These are phyloP conservation scores for Xiphophorus couchianus DNA, from an alignment of 2,113 vertebrate genomes.

Conservation along the genomic window DNA sequence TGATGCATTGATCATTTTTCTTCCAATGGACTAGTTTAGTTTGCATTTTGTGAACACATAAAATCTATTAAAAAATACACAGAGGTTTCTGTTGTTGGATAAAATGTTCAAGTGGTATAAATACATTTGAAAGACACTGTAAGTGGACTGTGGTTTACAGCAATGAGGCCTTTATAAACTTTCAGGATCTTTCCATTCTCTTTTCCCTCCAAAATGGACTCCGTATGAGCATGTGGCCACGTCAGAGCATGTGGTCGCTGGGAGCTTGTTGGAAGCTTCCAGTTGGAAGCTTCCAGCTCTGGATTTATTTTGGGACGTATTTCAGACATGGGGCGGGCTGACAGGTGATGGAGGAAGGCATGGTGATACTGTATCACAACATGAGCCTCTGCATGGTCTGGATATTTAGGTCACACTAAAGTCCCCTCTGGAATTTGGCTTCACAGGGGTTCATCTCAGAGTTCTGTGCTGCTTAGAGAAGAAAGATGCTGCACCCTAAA, in stretches of 20 bases:
- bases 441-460: slow-evolving; percentile 20
- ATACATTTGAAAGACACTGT: not conserved
- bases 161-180: not conserved
- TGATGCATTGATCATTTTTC: not conserved
- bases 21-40: not conserved
- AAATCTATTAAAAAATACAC: not conserved
- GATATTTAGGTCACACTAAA: slow-evolving; percentile 54
- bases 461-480: slow-evolving; percentile 6
- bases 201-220: slow-evolving; percentile 16
- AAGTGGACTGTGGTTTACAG: not conserved
- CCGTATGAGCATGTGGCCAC: slow-evolving; percentile 7
- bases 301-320: slow-evolving; percentile 64
- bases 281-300: slow-evolving; percentile 37
- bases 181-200: not conserved
- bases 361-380: slow-evolving; percentile 47
- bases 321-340: slow-evolving; percentile 34
- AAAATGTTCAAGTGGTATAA: not conserved
- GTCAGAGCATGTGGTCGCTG: not conserved
- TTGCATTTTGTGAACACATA: not conserved
- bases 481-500: not conserved
- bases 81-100: not conserved
- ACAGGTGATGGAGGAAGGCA: slow-evolving; percentile 62
- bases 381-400: slow-evolving; percentile 33
- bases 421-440: not conserved
- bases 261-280: too few relatives aligned